Evolutionary conservation across 2,888 invertebrate genomes (phyloP).

Genomic region (Polydrusus pterygomalis): DNA sequence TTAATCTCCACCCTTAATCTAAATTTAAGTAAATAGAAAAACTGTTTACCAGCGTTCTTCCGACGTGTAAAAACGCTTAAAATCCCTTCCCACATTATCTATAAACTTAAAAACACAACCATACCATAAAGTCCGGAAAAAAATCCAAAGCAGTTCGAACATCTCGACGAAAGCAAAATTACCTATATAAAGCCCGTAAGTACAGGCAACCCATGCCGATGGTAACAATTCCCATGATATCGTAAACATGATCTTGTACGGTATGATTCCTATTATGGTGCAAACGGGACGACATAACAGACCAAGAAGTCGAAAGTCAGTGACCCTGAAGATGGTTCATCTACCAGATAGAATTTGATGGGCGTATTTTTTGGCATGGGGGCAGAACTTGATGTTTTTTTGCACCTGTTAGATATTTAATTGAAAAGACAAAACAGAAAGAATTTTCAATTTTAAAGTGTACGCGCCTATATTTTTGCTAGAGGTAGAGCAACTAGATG

Average conservation of each 20-base stretch:
- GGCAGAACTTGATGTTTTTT: not conserved
- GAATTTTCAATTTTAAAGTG: too few relatives aligned
- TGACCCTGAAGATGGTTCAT: slow-evolving; percentile 44
- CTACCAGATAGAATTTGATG: slow-evolving; percentile 18
- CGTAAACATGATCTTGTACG: slow-evolving; percentile 66
- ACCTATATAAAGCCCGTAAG: slow-evolving; percentile 44
- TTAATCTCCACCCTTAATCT: too few relatives aligned
- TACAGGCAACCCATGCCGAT: slow-evolving; percentile 41
- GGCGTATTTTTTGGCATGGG: slow-evolving; percentile 3
- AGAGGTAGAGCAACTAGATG: too few relatives aligned
- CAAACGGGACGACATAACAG: slow-evolving; percentile 55
- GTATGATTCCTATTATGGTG: slow-evolving; percentile 69
- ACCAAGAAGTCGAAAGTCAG: slow-evolving; percentile 53
- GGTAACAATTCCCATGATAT: slow-evolving; percentile 65
- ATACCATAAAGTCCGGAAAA: slow-evolving; percentile 41
- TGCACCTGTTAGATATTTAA: not conserved
- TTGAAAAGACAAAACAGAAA: not conserved
- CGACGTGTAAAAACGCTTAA: not conserved
- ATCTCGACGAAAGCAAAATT: slow-evolving; percentile 44
- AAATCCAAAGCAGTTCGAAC: slow-evolving; percentile 28
- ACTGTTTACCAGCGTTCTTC: too few relatives aligned
- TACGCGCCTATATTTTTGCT: too few relatives aligned
- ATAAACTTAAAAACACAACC: slow-evolving; percentile 35
- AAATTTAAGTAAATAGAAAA: too few relatives aligned
- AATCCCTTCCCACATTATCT: not conserved